phyloP scores from a whole-genome alignment of 2,113 vertebrate species.

The Mohoua ochrocephala region DNA sequence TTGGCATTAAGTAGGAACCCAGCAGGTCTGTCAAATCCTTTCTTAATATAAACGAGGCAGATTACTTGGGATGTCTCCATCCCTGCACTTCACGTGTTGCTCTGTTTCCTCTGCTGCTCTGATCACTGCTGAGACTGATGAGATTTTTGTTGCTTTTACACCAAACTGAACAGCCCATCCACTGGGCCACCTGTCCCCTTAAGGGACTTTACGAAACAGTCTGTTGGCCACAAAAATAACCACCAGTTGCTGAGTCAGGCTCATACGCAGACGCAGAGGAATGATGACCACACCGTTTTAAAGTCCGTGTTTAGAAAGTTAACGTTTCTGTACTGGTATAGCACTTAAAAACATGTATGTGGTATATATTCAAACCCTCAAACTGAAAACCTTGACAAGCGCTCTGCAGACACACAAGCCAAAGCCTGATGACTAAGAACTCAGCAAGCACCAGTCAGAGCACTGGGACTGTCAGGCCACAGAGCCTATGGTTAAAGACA shows the following conservation, averaged over 20 bases:
- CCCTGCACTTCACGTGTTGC: not conserved
- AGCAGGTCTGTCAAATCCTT: slow-evolving; percentile 16
- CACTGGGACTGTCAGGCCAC: not conserved
- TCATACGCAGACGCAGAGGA: not conserved
- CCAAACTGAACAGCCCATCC: not conserved
- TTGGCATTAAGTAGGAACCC: slow-evolving; percentile 4
- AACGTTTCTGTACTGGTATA: not conserved
- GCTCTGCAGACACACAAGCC: not conserved
- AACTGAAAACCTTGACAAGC: not conserved
- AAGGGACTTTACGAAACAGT: slow-evolving; percentile 57
- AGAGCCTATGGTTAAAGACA: not conserved
- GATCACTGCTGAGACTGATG: not conserved
- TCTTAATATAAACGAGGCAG: slow-evolving; percentile 14
- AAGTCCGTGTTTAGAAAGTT: not conserved
- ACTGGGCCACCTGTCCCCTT: slow-evolving; percentile 46
- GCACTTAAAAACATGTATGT: not conserved
- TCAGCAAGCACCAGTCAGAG: not conserved
- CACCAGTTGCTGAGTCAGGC: slow-evolving; percentile 13
- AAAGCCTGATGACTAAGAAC: not conserved
- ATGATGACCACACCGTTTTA: slow-evolving; percentile 37
- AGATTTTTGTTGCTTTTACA: slow-evolving; percentile 55
- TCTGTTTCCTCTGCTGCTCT: slow-evolving; percentile 18
- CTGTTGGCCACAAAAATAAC: slow-evolving; percentile 62
- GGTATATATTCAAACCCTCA: not conserved
- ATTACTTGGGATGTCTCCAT: not conserved